Conservation (phyloP, 2,888 invertebrate species). For the Sussaba pulchella region DNA sequence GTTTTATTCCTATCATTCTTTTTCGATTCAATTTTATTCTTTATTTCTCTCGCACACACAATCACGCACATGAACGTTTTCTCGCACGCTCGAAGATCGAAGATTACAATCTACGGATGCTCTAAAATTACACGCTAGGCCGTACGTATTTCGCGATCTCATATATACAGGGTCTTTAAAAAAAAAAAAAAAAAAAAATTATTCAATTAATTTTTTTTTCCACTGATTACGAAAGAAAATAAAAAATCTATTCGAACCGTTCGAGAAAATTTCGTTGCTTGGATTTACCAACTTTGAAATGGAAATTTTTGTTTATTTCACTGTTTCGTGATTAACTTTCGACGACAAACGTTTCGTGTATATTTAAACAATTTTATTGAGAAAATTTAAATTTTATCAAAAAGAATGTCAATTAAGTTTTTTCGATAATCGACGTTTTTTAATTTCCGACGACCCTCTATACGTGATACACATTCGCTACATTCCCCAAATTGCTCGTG, state of each 20-base stretch:
- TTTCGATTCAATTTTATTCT: not conserved
- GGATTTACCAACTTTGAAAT: not conserved
- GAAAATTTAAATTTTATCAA: not conserved
- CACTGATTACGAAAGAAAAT: not conserved
- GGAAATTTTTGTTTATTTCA: not conserved
- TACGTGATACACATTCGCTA: constrained; percentile 49
- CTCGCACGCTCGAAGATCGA: constrained; percentile 21
- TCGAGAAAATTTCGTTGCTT: not conserved
- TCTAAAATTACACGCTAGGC: constrained; percentile 59
- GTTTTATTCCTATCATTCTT: constrained; percentile 24
- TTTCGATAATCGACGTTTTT: not conserved
- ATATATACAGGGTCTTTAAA: constrained; percentile 14
- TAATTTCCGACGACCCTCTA: constrained; percentile 8
- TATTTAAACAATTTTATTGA: too few species aligned
- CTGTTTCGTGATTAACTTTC: not conserved
- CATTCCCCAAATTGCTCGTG: constrained; percentile 1
- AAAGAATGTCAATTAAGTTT: too few species aligned
- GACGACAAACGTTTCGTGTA: too few species aligned
- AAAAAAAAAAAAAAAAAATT: constrained; percentile 7
- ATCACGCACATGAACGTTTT: not conserved
- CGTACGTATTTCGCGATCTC: constrained; percentile 57
- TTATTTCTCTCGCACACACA: constrained; percentile 11
- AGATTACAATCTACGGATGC: constrained; percentile 43
- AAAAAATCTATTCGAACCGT: not conserved
- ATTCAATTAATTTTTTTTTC: too few species aligned